phyloP scores from a whole-genome alignment of 2,797 vertebrate genomes.

The Gadopsis marmoratus region DNA sequence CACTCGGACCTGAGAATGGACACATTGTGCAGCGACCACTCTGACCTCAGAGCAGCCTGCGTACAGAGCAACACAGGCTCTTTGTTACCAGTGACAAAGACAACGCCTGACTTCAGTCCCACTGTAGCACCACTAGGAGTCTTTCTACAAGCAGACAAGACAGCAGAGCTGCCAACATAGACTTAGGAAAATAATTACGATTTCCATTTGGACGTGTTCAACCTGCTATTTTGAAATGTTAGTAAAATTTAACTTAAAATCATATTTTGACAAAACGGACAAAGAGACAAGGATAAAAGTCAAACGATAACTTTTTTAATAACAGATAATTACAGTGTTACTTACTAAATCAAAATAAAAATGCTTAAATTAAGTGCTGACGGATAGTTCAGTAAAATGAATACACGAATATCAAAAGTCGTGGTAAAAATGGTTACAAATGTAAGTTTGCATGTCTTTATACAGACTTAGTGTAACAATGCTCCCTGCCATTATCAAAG shows the following conservation, averaged over 20 bases:
- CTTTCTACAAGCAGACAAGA: constrained; percentile 9
- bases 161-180: not conserved
- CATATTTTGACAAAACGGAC: not conserved
- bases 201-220: not conserved
- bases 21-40: constrained; percentile 62
- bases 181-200: constrained; percentile 2
- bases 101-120: constrained; percentile 78
- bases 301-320: constrained; percentile 67
- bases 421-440: constrained; percentile 67
- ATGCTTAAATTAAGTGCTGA: constrained; percentile 57
- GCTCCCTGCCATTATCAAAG: constrained; percentile 54
- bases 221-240: not conserved
- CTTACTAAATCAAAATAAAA: constrained; percentile 72
- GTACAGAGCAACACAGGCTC: constrained; percentile 86
- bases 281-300: constrained; percentile 23
- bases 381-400: constrained; percentile 68
- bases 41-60: constrained; percentile 89
- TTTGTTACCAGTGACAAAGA: constrained; percentile 88
- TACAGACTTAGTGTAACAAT: constrained; percentile 50
- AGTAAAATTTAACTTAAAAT: not conserved
- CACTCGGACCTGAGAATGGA: constrained; percentile 63
- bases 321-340: constrained; percentile 72
- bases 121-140: constrained; percentile 44
- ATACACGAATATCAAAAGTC: constrained; percentile 74
- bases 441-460: constrained; percentile 52